Evolutionary conservation across 2,888 invertebrate genomes (phyloP), one percentile per base, ranked within the genome.

Genomic region (Plemyria rubiginata): DNA sequence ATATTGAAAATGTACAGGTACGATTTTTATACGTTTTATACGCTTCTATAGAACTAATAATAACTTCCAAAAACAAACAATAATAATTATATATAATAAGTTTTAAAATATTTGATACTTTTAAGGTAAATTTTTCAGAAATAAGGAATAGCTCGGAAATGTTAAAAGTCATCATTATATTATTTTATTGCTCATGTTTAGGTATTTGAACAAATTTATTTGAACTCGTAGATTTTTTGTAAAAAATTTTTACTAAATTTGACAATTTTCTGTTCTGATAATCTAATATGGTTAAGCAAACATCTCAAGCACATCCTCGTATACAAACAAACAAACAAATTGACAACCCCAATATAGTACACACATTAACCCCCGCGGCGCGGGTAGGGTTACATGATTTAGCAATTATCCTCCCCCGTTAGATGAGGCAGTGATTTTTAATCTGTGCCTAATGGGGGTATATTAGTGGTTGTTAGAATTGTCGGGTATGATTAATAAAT

Each of bases 311-410:
- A 50, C 32, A 29, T 7, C 40, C 46, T 28, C 16, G 11, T 29
- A 49, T 43, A 50, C 56, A 40, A 54, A 60, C 54, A 59, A 50
- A 63, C 63, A 63, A 63, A 65, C 65, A 65, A 65, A 65, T 65
- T 60, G 60, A 54, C 57, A 50, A 64, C 60, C 64, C 64, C 59
- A 58, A 54, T 55, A 60, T 60, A 52, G 48, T 52, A 59, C 45
- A 45, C 51, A 53, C 48, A 36, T 53, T 41, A 38, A 48, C 70
- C 66, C 66, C 67, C 63, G 65, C 58, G n/a, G 53, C 28, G 58
- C 7, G 70, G 74, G 76, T 76, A 64, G 60, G 66, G 84, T 79
- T 81, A 84, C 85, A 84, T 78, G 80, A 79, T 82, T 86, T 79
- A 76, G 79, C 86, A 84, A 85, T 86, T 86, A 85, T 69, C 65